Percentiles rank a stretch among this genome's conserved stretches.
Evolutionary conservation across 2,888 invertebrate genomes (phyloP).

Genomic region (Drosophila lutescens): DNA sequence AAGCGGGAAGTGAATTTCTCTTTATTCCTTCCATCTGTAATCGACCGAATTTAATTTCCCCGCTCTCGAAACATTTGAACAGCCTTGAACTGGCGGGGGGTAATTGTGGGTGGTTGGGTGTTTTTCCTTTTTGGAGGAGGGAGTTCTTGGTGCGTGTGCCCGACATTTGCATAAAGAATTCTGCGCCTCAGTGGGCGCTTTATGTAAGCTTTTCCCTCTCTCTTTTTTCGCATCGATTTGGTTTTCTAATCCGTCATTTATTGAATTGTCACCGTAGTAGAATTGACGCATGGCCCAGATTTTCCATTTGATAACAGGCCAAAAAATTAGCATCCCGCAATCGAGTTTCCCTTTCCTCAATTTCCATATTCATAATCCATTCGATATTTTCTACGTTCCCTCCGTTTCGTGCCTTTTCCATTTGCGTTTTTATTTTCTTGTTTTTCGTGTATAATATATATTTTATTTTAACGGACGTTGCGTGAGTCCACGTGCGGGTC

Average conservation of each 20-base stretch:
- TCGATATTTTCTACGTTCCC: slow-evolving; percentile 10
- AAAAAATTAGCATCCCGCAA: slow-evolving; percentile 33
- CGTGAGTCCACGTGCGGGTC: slow-evolving; percentile 45
- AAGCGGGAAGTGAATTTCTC: slow-evolving; percentile 35
- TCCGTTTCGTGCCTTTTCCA: slow-evolving; percentile 16
- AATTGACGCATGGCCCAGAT: slow-evolving; percentile 22
- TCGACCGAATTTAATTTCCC: slow-evolving; percentile 70
- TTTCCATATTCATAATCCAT: slow-evolving; percentile 40
- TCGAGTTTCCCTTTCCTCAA: slow-evolving; percentile 24
- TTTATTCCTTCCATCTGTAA: slow-evolving; percentile 36
- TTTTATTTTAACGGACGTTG: slow-evolving; percentile 37
- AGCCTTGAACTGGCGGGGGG: slow-evolving; percentile 20
- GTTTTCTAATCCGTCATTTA: slow-evolving; percentile 67
- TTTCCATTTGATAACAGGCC: slow-evolving; percentile 32
- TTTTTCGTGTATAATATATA: slow-evolving; percentile 13
- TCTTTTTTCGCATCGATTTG: slow-evolving; percentile 66
- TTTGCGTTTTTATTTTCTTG: slow-evolving; percentile 16
- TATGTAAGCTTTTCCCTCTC: slow-evolving; percentile 33
- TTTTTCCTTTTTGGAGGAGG: too few relatives aligned
- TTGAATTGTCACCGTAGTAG: slow-evolving; percentile 33
- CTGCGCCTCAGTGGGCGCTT: slow-evolving; percentile 31
- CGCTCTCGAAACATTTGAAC: slow-evolving; percentile 39
- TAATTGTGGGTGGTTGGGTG: slow-evolving; percentile 8
- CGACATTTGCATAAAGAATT: slow-evolving; percentile 57
- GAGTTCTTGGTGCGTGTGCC: slow-evolving; percentile 21